Evolutionary conservation across 2,797 vertebrate species (phyloP).

Genomic region (Diceros bicornis): DNA sequence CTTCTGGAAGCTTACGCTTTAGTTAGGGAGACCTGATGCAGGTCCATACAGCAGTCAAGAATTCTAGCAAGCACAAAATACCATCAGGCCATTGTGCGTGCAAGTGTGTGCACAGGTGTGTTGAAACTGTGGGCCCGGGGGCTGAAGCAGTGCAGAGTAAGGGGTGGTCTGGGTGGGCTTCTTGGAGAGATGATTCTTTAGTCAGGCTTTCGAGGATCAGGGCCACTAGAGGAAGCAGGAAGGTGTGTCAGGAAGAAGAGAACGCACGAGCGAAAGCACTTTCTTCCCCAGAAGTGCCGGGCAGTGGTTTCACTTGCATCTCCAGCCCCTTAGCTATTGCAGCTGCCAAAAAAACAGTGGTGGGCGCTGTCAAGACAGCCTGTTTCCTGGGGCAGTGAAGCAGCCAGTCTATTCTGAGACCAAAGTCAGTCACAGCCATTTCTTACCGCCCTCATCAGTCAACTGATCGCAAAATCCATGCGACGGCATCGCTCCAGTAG

Average conservation of each 20-base stretch:
- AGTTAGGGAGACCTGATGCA: not conserved
- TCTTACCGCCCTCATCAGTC: not conserved
- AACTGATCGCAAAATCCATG: not conserved
- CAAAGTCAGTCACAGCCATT: not conserved
- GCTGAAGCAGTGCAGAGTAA: not conserved
- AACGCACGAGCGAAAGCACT: not conserved
- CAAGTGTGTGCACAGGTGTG: not conserved
- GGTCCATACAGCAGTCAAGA: not conserved
- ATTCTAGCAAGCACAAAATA: not conserved
- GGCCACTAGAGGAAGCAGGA: not conserved
- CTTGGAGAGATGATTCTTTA: not conserved
- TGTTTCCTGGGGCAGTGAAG: not conserved
- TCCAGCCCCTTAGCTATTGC: not conserved
- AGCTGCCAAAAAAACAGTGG: not conserved
- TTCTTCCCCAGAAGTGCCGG: not conserved
- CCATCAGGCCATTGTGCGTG: not conserved
- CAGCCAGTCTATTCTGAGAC: not conserved
- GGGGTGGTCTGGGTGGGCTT: not conserved
- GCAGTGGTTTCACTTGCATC: not conserved
- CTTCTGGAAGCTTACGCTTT: not conserved
- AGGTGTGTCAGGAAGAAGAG: not conserved
- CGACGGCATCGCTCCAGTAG: not conserved
- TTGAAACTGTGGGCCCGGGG: not conserved
- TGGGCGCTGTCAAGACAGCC: not conserved
- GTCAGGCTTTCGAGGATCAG: not conserved